phyloP scores from a whole-genome alignment of 23 tunicate species.

The Halocynthia roretzi region DNA sequence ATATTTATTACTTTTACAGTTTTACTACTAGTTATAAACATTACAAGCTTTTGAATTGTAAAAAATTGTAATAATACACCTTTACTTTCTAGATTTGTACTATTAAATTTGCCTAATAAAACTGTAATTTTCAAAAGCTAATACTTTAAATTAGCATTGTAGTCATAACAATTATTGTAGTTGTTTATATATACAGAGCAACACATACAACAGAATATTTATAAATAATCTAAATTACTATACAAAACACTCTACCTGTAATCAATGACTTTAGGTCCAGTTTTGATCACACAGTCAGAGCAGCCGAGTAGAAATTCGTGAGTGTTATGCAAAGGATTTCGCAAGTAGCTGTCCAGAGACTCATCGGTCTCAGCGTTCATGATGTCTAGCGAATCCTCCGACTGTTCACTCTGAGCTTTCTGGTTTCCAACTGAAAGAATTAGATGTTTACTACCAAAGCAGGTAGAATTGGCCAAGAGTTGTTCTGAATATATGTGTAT shows the following conservation, averaged over 20 bases:
- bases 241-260: constrained; percentile 35
- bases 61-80: too few relatives aligned
- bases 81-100: too few relatives aligned
- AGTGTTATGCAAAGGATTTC: constrained; percentile 86
- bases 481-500: not conserved
- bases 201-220: too few relatives aligned
- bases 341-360: constrained; percentile 64
- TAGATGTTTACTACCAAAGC: not conserved
- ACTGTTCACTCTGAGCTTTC: constrained; percentile 20
- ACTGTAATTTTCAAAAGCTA: too few relatives aligned
- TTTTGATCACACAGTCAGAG: constrained; percentile 76
- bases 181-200: too few relatives aligned
- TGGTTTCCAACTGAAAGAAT: constrained; percentile 15
- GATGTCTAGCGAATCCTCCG: constrained; percentile 24
- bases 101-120: too few relatives aligned
- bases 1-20: too few relatives aligned
- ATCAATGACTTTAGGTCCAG: constrained; percentile 74
- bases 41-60: too few relatives aligned
- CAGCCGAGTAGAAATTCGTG: constrained; percentile 89
- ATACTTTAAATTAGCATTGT: too few relatives aligned
- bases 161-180: too few relatives aligned
- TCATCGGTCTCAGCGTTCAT: constrained; percentile 39
- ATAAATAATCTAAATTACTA: not conserved
- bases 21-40: too few relatives aligned
- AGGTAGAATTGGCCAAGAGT: not conserved